These are phyloP conservation scores for Paragorgia papillata DNA, from an alignment of 92 coral and sea anemone species.

Conservation along the genomic window DNA sequence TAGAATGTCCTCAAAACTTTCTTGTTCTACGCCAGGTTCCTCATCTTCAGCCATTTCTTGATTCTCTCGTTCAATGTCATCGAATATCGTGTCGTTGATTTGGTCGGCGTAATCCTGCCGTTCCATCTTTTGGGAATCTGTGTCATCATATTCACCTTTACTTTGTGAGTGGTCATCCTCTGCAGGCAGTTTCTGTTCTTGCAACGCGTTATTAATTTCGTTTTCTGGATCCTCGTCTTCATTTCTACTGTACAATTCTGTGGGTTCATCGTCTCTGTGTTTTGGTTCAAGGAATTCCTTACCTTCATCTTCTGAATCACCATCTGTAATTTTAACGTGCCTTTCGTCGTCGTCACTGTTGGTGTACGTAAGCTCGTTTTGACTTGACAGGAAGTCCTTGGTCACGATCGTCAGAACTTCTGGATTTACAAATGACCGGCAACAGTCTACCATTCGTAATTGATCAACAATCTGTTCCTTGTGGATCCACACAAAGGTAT, in stretches of 20 bases:
- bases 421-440: background rate
- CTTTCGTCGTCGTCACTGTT: no score
- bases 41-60: background rate
- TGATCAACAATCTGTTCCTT: constrained; percentile 5
- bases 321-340: background rate
- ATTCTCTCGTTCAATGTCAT: background rate
- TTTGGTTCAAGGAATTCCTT: background rate
- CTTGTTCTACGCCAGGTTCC: constrained; percentile 15
- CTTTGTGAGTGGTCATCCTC: constrained; percentile 4
- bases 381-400: background rate
- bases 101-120: background rate
- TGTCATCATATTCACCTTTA: background rate
- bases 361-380: background rate
- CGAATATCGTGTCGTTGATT: background rate
- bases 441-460: background rate
- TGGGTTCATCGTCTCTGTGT: constrained; percentile 8
- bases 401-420: background rate
- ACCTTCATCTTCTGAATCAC: background rate
- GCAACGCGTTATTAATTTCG: background rate
- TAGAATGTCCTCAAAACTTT: constrained; percentile 14
- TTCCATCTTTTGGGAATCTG: background rate
- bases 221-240: constrained; percentile 20
- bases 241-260: background rate
- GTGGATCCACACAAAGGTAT: background rate
- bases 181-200: constrained; percentile 1